Evolutionary conservation across 2,797 vertebrate genomes (phyloP), one percentile per base, ranked within the genome.

Genomic region (Falco berigora): DNA sequence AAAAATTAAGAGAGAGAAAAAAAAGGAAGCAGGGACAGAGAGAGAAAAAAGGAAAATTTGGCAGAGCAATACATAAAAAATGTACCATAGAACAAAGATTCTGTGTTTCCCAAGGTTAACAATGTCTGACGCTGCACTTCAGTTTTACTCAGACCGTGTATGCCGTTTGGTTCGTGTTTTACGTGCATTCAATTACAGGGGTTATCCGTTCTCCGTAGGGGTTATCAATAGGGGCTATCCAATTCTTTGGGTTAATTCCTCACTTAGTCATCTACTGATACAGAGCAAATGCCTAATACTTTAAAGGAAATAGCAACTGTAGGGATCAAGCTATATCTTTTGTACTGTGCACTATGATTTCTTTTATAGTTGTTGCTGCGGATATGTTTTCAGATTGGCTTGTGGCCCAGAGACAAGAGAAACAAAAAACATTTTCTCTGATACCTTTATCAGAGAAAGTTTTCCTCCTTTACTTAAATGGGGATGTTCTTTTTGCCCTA

Each of bases 241-340:
- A 76, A n/a, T 90, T 87, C 59, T 81, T 56, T 44, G 77, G 56
- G 67, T 92, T 94, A 92, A 78, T 80, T 77, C 90, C 82, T 90
- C 79, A 66, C 66, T 95, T 88, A 88, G 40, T 59, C 58, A 59
- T 95, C 50, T 69, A 40, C 73, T 90, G 50, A 88, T 67, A 63
- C 0, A 73, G 47, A 75, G 24, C 36, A 92, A 88, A 94, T 86
- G 80, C 44, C 83, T 93, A 94, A 67, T 34, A 49, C 47, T 91
- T 91, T 27, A 83, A 69, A 94, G 64, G 77, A 95, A 94, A 92
- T 22, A 53, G 40, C 36, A 79, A 58, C 19, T 46, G 44, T 19
- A 81, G 38, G 55, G 36, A 84, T 78, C 59, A 79, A 24, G 30
- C 28, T 64, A 7, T 58, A 72, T 71, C 4, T 18, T 68, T 90